phyloP scores from a whole-genome alignment of 2,113 vertebrate genomes.

The Elephantulus edwardii region DNA sequence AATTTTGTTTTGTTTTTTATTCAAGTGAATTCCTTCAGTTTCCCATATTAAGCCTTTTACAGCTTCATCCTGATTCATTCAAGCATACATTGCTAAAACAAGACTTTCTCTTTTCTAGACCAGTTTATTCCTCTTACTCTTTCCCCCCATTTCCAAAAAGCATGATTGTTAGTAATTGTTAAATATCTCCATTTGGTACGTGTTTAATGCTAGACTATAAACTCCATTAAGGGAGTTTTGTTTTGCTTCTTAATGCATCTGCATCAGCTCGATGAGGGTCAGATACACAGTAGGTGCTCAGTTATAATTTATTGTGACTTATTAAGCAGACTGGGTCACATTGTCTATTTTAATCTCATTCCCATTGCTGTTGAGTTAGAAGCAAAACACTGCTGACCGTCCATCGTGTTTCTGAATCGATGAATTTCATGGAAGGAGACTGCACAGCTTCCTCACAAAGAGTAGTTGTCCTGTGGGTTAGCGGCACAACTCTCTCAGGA shows the following conservation, averaged over 20 bases:
- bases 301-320: not conserved
- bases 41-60: not conserved
- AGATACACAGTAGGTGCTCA: not conserved
- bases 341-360: too few relatives aligned
- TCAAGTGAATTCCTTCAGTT: conserved; percentile 46
- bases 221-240: not conserved
- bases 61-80: not conserved
- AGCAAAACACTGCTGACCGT: too few relatives aligned
- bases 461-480: too few relatives aligned
- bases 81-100: not conserved
- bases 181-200: not conserved
- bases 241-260: not conserved
- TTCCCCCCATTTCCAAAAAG: not conserved
- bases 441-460: too few relatives aligned
- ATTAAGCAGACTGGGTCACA: not conserved
- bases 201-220: not conserved
- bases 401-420: too few relatives aligned
- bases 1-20: not conserved
- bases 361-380: too few relatives aligned
- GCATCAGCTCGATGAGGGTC: not conserved
- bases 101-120: not conserved
- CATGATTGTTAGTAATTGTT: not conserved
- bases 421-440: too few relatives aligned
- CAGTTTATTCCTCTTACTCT: not conserved
- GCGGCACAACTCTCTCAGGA: too few relatives aligned